Evolutionary conservation across 2,113 vertebrate species (phyloP).

Genomic region (Thamnaconus septentrionalis): DNA sequence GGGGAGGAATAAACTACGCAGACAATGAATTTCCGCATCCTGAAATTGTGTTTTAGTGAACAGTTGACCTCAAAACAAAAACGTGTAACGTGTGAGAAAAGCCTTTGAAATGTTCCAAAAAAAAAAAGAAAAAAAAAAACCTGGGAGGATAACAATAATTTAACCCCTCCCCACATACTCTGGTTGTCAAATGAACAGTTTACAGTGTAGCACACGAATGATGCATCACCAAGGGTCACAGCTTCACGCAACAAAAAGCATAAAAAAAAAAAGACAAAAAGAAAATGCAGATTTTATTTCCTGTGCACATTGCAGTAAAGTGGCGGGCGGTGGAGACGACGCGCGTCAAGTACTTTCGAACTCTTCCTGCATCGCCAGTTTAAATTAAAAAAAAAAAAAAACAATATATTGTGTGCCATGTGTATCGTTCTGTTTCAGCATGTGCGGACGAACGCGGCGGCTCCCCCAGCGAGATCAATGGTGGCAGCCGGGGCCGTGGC

Average conservation of each 20-base stretch:
- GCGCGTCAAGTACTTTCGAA: constrained; percentile 1
- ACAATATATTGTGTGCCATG: too few relatives aligned
- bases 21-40: too few relatives aligned
- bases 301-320: constrained; percentile 10
- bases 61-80: too few relatives aligned
- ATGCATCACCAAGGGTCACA: constrained; percentile 16
- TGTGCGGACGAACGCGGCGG: constrained; percentile 22
- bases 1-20: too few relatives aligned
- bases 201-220: constrained; percentile 20
- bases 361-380: neutral
- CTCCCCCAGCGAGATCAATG: constrained; percentile 47
- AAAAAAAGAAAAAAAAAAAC: too few relatives aligned
- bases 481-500: constrained; percentile 31
- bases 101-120: too few relatives aligned
- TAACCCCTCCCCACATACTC: too few relatives aligned
- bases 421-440: constrained; percentile 1
- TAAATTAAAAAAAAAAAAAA: too few relatives aligned
- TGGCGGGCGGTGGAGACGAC: neutral
- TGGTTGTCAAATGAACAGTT: neutral
- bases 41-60: too few relatives aligned
- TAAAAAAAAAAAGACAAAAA: too few relatives aligned
- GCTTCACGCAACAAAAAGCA: neutral
- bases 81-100: too few relatives aligned
- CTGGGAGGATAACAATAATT: too few relatives aligned
- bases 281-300: constrained; percentile 6